phyloP scores from a whole-genome alignment of 2,888 invertebrate species.

The Halocaridina rubra region DNA sequence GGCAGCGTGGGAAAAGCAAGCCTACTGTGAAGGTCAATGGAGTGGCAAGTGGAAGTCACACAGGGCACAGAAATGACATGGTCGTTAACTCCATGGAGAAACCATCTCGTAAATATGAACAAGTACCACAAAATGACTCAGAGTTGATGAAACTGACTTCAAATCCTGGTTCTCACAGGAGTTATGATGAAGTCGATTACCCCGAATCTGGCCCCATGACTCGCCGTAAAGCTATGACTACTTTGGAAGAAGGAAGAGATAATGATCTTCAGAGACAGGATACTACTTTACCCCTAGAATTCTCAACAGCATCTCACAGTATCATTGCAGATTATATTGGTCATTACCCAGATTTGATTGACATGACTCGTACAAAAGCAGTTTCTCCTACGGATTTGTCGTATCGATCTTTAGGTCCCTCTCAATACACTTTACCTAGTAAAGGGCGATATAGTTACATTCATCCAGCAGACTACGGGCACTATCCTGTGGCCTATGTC shows the following conservation, averaged over 20 bases:
- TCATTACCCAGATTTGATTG: constrained; percentile 54
- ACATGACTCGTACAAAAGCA: constrained; percentile 47
- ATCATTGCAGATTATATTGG: constrained; percentile 12
- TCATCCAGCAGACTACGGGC: constrained; percentile 27
- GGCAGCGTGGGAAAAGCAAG: constrained; percentile 69
- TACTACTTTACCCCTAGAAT: constrained; percentile 36
- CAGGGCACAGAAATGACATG: constrained; percentile 85
- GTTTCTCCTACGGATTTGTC: constrained; percentile 58
- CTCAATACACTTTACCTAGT: constrained; percentile 15
- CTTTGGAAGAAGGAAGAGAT: constrained; percentile 55
- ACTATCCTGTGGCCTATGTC: constrained; percentile 19
- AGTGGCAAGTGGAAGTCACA: constrained; percentile 30
- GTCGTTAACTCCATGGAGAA: constrained; percentile 72
- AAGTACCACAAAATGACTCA: constrained; percentile 65
- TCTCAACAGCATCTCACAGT: background rate
- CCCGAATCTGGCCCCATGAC: constrained; percentile 66
- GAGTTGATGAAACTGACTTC: constrained; percentile 56
- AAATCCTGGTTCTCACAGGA: constrained; percentile 51
- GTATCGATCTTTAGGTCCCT: constrained; percentile 48
- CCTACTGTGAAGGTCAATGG: constrained; percentile 73
- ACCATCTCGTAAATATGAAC: constrained; percentile 64
- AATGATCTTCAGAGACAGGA: constrained; percentile 36
- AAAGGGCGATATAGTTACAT: constrained; percentile 56
- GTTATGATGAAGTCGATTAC: constrained; percentile 61
- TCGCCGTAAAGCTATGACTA: constrained; percentile 65